Base-by-base conservation (phyloP, 2,113 vertebrate genomes). In the Regulus satrapa region DNA sequence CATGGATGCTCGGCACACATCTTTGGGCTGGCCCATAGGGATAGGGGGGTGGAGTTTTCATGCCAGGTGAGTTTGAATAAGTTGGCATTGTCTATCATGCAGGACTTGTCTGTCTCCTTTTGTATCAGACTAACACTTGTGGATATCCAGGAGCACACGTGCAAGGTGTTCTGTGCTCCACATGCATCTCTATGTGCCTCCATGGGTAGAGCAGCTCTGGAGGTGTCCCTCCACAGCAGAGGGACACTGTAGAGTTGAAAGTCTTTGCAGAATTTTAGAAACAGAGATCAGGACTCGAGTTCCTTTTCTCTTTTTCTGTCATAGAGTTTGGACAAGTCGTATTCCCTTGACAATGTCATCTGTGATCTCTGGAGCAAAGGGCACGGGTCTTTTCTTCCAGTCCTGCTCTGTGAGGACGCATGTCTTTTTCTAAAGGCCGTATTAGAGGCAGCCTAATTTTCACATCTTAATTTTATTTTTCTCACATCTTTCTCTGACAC, bases 401-500 rank as follows among this genome's bases (percentile, higher is more conserved):
- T 64, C 46, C 64, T 59, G 63, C 46, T 89, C 88, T 83, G 31
- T 8, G 5, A 93, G 68, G 68, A 73, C 74, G 69, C 12, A 56
- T 54, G 51, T 89, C 67, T 94, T 78, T 77, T 69, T 43, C 59
- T 89, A 89, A 86, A 93, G 78, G 75, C 85, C 4, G 0, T 75
- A 55, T 88, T 88, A 76, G 74, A 94, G 40, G 58, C 73, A 92
- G 88, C 82, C 81, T 92, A 90, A 97, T 97, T 96, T 94, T 93
- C 87, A 95, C 28, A 8, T 92, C 92, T 96, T 95, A 72, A 91
- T 96, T 97, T 96, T 97, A 96, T 97, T 97, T 97, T 95, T 83
- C 92, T 96, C 96, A 96, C 95, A 94, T 96, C 88, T 79, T 81
- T 91, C 90, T 88, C 98, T 98, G 97, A 96, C 96, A 97, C 80